These are phyloP conservation scores for Columba janthina DNA, from an alignment of 2,113 vertebrate species.

Conservation along the genomic window DNA sequence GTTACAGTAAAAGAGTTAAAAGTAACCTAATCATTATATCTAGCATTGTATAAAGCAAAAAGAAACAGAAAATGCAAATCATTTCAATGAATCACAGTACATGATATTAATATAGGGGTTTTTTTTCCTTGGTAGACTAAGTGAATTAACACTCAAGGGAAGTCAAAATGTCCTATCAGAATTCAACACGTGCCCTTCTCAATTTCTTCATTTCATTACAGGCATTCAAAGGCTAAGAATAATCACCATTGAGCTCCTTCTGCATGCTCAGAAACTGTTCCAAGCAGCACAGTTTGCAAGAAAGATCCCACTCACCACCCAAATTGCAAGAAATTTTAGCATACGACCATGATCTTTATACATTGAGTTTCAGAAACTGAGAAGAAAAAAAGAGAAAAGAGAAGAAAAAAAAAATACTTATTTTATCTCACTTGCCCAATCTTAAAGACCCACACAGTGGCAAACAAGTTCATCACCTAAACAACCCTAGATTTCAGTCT, in stretches of 20 bases:
- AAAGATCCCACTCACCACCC: background rate
- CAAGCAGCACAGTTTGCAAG: background rate
- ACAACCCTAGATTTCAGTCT: background rate
- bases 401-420: no score
- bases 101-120: accelerated
- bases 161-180: background rate
- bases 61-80: background rate
- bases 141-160: background rate
- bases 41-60: background rate
- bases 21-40: background rate
- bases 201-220: background rate
- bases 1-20: background rate
- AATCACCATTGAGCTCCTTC: background rate
- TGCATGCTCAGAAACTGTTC: background rate
- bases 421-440: no score
- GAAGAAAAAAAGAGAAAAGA: background rate
- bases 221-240: background rate
- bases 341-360: background rate
- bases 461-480: background rate
- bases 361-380: background rate
- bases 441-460: background rate
- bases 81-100: background rate
- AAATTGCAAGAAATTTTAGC: background rate
- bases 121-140: background rate
- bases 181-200: background rate